These are phyloP conservation scores for Pelosia muscerda DNA, from an alignment of 2,888 invertebrate genomes.

Conservation along the genomic window DNA sequence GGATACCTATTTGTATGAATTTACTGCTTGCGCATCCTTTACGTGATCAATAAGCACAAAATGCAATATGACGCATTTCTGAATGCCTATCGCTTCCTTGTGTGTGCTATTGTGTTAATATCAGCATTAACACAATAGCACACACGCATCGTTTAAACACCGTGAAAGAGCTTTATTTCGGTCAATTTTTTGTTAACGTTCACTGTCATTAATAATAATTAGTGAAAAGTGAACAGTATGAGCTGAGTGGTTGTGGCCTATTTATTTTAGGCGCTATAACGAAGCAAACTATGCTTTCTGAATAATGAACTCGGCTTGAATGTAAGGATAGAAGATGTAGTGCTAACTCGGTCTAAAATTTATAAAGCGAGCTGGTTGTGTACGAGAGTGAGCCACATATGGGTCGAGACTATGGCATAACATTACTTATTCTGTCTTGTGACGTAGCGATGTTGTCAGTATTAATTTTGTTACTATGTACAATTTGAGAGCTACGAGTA, in stretches of 20 bases:
- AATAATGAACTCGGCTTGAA: slow-evolving; percentile 20
- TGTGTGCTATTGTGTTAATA: no score
- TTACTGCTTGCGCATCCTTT: no score
- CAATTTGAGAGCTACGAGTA: neutral
- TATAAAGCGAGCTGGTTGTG: slow-evolving; percentile 27
- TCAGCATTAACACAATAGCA: slow-evolving; percentile 27
- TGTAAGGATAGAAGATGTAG: slow-evolving; percentile 12
- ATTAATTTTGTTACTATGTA: neutral
- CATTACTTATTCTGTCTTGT: neutral
- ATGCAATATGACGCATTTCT: neutral
- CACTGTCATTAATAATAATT: slow-evolving; percentile 82
- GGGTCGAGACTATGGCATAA: slow-evolving; percentile 5
- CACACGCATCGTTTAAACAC: slow-evolving; percentile 35
- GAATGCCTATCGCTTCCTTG: slow-evolving; percentile 21
- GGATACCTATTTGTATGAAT: no score
- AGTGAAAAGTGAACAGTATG: slow-evolving; percentile 73
- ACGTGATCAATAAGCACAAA: neutral
- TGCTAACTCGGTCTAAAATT: slow-evolving; percentile 20
- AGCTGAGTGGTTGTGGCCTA: slow-evolving; percentile 77
- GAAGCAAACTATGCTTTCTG: slow-evolving; percentile 41
- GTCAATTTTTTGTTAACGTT: slow-evolving; percentile 61
- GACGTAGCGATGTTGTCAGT: neutral
- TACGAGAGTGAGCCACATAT: slow-evolving; percentile 25
- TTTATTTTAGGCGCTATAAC: slow-evolving; percentile 67
- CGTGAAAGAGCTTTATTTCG: slow-evolving; percentile 45